These are phyloP conservation scores for Platyscapa corneri DNA, from an alignment of 1,140 invertebrate genomes.

Conservation along the genomic window DNA sequence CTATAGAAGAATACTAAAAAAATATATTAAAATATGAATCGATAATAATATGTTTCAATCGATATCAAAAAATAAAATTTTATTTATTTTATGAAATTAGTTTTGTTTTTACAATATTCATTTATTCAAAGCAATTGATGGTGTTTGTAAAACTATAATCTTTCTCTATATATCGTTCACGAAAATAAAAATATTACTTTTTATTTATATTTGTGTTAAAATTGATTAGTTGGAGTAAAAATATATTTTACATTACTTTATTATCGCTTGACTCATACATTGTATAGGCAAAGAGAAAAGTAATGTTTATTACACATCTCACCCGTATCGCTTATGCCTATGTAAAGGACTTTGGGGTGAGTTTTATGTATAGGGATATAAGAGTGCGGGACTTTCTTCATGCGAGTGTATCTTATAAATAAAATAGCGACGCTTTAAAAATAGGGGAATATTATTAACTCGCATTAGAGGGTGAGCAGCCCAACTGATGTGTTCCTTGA, in stretches of 20 bases:
- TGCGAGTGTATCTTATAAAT: constrained; percentile 63
- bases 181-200: background rate
- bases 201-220: constrained; percentile 6
- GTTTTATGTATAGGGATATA: constrained; percentile 34
- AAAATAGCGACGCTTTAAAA: constrained; percentile 66
- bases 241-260: constrained; percentile 39
- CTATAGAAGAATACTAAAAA: too few relatives aligned
- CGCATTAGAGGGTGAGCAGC: constrained; percentile 63
- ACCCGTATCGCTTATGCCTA: background rate
- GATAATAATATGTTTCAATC: too few relatives aligned
- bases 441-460: constrained; percentile 69
- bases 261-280: constrained; percentile 26
- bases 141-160: background rate
- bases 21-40: too few relatives aligned
- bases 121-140: background rate
- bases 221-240: constrained; percentile 25
- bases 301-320: constrained; percentile 20
- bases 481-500: background rate
- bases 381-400: background rate
- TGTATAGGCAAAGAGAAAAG: constrained; percentile 38
- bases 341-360: background rate
- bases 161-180: background rate
- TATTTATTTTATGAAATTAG: too few relatives aligned
- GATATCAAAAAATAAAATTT: too few relatives aligned
- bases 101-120: background rate